A percentile compares a stretch with the other conserved stretches of the same genome.
phyloP scores from a whole-genome alignment of 2,888 invertebrate genomes.

The Conops quadrifasciatus region DNA sequence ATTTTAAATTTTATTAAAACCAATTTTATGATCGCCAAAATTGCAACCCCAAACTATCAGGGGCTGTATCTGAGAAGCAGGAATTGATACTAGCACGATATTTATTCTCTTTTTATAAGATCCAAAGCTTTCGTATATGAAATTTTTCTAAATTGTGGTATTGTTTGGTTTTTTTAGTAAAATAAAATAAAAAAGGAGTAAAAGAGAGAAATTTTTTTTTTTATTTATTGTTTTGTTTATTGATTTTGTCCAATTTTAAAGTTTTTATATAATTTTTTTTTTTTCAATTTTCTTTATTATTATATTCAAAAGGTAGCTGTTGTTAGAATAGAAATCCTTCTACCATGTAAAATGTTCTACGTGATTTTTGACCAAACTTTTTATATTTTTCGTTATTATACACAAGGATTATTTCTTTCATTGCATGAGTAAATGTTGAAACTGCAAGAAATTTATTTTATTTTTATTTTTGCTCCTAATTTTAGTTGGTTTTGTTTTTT shows the following conservation, averaged over 20 bases:
- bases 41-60: too few relatives aligned
- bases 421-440: background rate
- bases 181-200: too few relatives aligned
- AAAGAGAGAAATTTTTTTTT: background rate
- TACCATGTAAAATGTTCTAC: background rate
- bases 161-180: too few relatives aligned
- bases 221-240: background rate
- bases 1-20: too few relatives aligned
- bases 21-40: too few relatives aligned
- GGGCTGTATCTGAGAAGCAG: too few relatives aligned
- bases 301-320: slow-evolving; percentile 20
- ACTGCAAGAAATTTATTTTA: background rate
- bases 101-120: too few relatives aligned
- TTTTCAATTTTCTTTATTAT: slow-evolving; percentile 3
- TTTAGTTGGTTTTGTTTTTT: slow-evolving; percentile 1
- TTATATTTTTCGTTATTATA: background rate
- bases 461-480: slow-evolving; percentile 12
- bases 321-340: slow-evolving; percentile 27
- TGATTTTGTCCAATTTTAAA: slow-evolving; percentile 8
- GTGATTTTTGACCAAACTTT: background rate
- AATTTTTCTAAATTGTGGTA: too few relatives aligned
- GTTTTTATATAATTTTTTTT: slow-evolving; percentile 22
- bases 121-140: too few relatives aligned
- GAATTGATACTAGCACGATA: too few relatives aligned
- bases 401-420: background rate